phyloP scores from a whole-genome alignment of 2,888 invertebrate genomes.

The Sesia apiformis region DNA sequence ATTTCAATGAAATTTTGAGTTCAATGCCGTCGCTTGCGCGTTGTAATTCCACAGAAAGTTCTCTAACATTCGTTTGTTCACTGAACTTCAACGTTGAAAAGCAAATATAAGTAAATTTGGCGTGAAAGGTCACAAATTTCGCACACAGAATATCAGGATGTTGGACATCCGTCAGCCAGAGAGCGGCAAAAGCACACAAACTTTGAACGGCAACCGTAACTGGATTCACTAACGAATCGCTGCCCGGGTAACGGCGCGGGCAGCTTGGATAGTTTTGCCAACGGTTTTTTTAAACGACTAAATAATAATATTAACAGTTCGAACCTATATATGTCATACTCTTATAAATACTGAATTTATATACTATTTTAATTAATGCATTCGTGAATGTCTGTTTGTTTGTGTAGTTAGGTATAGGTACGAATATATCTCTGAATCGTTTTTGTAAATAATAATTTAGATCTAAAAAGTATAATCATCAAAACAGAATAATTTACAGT shows the following conservation, averaged over 20 bases:
- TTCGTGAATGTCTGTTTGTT: too few species aligned
- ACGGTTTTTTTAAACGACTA: too few species aligned
- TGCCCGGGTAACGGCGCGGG: constrained; percentile 26
- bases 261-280: neutral
- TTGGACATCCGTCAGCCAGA: constrained; percentile 42
- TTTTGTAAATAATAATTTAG: too few species aligned
- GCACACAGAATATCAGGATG: constrained; percentile 33
- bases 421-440: too few species aligned
- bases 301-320: too few species aligned
- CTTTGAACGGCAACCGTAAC: constrained; percentile 53
- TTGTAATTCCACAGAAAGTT: constrained; percentile 5
- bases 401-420: too few species aligned
- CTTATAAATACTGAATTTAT: too few species aligned
- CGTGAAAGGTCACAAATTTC: constrained; percentile 16
- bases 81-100: neutral
- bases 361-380: too few species aligned
- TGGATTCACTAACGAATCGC: constrained; percentile 60
- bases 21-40: neutral
- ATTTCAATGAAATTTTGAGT: neutral
- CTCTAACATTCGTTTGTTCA: constrained; percentile 2
- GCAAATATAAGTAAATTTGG: constrained; percentile 1
- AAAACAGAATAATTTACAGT: too few species aligned
- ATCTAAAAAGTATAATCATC: too few species aligned
- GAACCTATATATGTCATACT: too few species aligned
- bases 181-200: constrained; percentile 40